Conservation (phyloP, 2,797 vertebrate genomes). For the Loriculus beryllinus region DNA sequence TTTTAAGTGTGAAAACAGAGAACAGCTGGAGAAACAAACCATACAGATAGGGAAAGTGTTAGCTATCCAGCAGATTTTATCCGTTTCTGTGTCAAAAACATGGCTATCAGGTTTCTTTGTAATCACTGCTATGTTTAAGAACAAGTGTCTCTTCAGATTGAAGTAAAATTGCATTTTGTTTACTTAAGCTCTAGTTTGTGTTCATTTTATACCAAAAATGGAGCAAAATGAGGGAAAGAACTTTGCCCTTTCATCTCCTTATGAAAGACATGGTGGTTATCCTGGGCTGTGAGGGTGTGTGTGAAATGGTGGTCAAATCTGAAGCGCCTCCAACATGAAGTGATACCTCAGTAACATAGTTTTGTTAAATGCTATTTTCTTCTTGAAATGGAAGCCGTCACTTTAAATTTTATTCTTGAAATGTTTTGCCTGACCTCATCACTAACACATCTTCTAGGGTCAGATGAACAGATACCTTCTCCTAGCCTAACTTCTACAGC, state of each 20-base stretch:
- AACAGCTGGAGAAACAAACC: not conserved
- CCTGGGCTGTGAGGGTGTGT: not conserved
- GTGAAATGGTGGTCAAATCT: not conserved
- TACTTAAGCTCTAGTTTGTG: fast-evolving
- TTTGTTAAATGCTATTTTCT: not conserved
- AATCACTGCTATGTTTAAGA: not conserved
- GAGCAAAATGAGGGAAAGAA: not conserved
- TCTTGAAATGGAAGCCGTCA: not conserved
- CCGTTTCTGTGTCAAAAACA: not conserved
- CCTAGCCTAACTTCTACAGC: not conserved
- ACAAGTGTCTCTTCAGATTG: not conserved
- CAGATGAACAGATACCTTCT: not conserved
- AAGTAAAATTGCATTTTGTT: not conserved
- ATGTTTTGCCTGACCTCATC: not conserved
- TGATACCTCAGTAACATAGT: not conserved
- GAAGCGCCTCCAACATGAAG: not conserved
- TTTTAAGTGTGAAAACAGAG: not conserved
- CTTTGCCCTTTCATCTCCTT: not conserved
- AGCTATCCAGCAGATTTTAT: not conserved
- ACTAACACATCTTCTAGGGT: not conserved
- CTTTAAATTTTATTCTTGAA: not conserved
- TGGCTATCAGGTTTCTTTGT: not conserved
- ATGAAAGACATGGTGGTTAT: fast-evolving
- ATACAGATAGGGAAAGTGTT: not conserved
- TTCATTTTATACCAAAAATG: not conserved